Evolutionary conservation across 2,888 invertebrate species (phyloP), one percentile per base, ranked within the genome.

Genomic region (Leptinotarsa rubiginosa): DNA sequence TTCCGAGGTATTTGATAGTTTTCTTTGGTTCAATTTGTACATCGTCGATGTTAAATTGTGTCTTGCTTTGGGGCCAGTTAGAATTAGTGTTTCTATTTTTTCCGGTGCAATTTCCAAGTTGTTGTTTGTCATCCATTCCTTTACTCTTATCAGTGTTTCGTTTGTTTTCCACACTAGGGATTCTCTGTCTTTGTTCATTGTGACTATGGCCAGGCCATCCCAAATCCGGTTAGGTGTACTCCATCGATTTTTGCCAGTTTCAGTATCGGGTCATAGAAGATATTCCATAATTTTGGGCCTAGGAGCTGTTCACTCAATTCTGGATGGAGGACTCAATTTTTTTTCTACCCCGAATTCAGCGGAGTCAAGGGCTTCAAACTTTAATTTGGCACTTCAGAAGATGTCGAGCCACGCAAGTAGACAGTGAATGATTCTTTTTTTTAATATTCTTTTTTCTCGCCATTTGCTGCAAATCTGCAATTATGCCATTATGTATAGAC

Each of bases 21-120:
- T 25, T 47, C n/a, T 4, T 12, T 47, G 47, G 47, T 84, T 16
- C 12, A 3, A 69, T 52, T 18, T 22, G 18, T 22, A 15, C 41
- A 1, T 15, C 25, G 15, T n/a, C 50, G 1, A 66, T 65, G 1
- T 31, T 47, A n/a, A 71, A 3, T 16, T 25, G 22, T n/a, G 50
- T 41, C 54, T 54, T 2, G 1, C 25, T 52, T 66, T 56, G 10
- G 31, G 62, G 22, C 65, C 31, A 47, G 18, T 50, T 7, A 70
- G 65, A 1, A 76, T 20, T 3, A 74, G 47, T 41, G 47, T 66
- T 65, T 74, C 75, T 65, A 77, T 66, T 73, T 76, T 75, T 76
- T 85, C 69, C 78, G 86, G 72, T 86, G 87, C 75, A 84, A 85
- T 22, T 80, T 84, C 73, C 83, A 82, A 47, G 82, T 84, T 3